Conservation (phyloP, 1,140 invertebrate genomes). For the Phthorimaea operculella region DNA sequence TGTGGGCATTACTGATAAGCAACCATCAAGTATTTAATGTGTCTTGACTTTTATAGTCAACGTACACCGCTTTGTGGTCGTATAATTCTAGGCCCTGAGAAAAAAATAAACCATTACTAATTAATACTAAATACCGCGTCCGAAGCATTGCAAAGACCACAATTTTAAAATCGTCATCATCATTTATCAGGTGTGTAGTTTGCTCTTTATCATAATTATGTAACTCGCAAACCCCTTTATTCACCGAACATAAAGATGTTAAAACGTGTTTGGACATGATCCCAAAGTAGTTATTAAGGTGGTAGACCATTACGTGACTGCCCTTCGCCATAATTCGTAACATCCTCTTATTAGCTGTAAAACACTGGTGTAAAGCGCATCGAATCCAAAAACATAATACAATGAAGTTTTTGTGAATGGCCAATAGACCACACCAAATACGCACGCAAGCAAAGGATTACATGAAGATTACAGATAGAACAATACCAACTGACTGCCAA, state of each 20-base stretch:
- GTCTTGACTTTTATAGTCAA: no score
- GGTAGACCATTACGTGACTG: neutral
- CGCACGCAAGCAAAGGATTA: constrained; percentile 14
- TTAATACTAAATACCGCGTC: neutral
- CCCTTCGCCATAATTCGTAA: constrained; percentile 1
- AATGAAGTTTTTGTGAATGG: constrained; percentile 13
- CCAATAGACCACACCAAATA: constrained; percentile 22
- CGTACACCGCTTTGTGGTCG: no score
- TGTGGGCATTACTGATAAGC: no score
- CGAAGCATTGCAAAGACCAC: neutral
- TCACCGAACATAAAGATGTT: neutral
- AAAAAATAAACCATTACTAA: neutral
- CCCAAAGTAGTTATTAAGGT: neutral
- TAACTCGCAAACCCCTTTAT: neutral
- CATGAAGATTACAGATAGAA: constrained; percentile 9
- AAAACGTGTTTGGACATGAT: neutral
- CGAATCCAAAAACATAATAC: neutral
- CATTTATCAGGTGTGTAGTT: neutral
- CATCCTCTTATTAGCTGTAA: neutral
- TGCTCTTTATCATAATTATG: neutral
- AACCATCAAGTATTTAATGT: no score
- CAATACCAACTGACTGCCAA: neutral
- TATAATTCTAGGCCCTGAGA: no score
- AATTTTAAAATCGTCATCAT: neutral
- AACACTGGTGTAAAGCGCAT: neutral